Conservation (phyloP, 1,140 invertebrate species). For the Wasmannia auropunctata region DNA sequence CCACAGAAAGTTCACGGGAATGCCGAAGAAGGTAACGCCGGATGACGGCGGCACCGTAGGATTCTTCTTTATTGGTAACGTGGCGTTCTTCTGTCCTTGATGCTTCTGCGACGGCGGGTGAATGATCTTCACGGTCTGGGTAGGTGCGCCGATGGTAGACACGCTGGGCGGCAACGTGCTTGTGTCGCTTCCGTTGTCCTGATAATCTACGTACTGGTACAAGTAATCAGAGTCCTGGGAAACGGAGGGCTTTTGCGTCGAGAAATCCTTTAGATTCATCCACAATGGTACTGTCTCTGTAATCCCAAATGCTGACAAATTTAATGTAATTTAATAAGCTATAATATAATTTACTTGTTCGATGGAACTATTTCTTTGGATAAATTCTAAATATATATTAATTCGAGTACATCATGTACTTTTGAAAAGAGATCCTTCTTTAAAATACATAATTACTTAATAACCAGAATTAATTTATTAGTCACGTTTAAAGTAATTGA, state of each 20-base stretch:
- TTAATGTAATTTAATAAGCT: not conserved
- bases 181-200: constrained; percentile 83
- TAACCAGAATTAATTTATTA: not conserved
- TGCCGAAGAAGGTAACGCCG: constrained; percentile 94
- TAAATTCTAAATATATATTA: not conserved
- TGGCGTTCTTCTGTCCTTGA: constrained; percentile 58
- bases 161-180: not conserved
- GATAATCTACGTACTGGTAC: constrained; percentile 92
- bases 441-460: no score
- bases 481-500: not conserved
- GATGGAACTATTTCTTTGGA: not conserved
- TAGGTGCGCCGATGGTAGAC: constrained; percentile 3
- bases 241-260: constrained; percentile 85
- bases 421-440: not conserved
- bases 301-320: constrained; percentile 63
- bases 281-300: constrained; percentile 72
- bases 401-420: not conserved
- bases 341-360: not conserved
- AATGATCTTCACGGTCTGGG: constrained; percentile 33
- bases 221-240: constrained; percentile 92
- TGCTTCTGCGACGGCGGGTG: constrained; percentile 35
- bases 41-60: constrained; percentile 79
- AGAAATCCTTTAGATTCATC: constrained; percentile 78
- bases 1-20: constrained; percentile 91
- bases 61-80: constrained; percentile 68